Evolutionary conservation across 2,797 vertebrate genomes (phyloP), one percentile per base, ranked within the genome.

Genomic region (Chelon auratus): DNA sequence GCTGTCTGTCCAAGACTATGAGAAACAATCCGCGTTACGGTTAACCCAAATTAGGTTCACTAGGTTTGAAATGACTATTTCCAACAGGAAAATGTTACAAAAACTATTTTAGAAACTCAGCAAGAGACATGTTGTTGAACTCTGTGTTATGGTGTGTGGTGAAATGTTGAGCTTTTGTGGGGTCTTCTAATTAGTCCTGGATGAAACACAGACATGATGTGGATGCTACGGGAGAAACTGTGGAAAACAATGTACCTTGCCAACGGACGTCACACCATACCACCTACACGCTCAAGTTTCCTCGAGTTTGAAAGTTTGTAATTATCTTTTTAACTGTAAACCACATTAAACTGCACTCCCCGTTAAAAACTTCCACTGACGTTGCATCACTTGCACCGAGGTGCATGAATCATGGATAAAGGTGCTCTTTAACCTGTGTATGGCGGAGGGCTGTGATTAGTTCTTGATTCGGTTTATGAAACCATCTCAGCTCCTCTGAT

Each of bases 211-310:
- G 86, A 86, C 73, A 63, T 83, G 71, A 88, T 87, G 90, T 87
- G 86, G 88, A 93, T 88, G 83, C 80, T 91, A 87, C 68, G 55
- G 75, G 80, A 85, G 81, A 90, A 91, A 88, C 76, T 86, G 83
- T 91, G 93, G 94, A 94, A 94, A 94, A 92, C 62, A 54, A 72
- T 26, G 22, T 81, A 82, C 66, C 58, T 84, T 91, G 91, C 90
- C 91, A 94, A 90, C 1, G 66, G 61, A 86, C 87, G 86, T 91
- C 90, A 92, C 89, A 81, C 78, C 79, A 71, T 70, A 90, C 87
- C 80, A 89, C 86, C 84, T 89, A 90, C 83, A 80, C 13, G 40
- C 84, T 87, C 75, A 85, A 91, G 85, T 89, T 85, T 89, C 88
- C 89, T 78, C 72, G 77, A 88, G 72, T 76, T 89, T 82, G 83